Percentiles rank a stretch among this genome's conserved stretches.
These are phyloP conservation scores for Gymnocheta viridis DNA, from an alignment of 2,888 invertebrate genomes.

Conservation along the genomic window DNA sequence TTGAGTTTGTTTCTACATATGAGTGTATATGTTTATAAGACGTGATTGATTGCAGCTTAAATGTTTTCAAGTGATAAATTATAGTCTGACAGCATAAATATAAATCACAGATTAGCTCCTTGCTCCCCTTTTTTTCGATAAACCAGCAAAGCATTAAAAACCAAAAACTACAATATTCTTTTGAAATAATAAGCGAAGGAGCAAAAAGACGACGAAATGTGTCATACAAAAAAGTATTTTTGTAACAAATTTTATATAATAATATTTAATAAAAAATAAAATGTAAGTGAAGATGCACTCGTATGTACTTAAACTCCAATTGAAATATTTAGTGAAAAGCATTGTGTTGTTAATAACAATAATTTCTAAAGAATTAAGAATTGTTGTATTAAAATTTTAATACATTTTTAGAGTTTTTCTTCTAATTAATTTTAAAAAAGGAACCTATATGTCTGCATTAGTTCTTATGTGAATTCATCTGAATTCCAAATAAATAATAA, in stretches of 20 bases:
- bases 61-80: constrained; percentile 73
- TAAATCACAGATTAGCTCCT: constrained; percentile 72
- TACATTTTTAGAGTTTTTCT: too few relatives aligned
- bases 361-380: background rate
- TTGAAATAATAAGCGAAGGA: constrained; percentile 5
- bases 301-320: background rate
- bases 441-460: too few relatives aligned
- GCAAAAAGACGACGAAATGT: background rate
- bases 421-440: too few relatives aligned
- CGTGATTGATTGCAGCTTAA: constrained; percentile 74
- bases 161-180: constrained; percentile 16
- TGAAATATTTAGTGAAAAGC: background rate
- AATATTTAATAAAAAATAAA: background rate
- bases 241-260: background rate
- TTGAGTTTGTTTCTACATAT: background rate
- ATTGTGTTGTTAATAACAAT: background rate
- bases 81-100: constrained; percentile 73
- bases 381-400: too few relatives aligned
- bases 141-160: constrained; percentile 21
- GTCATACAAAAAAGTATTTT: background rate
- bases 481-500: too few relatives aligned
- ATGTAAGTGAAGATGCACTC: background rate
- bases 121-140: constrained; percentile 10
- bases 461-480: too few relatives aligned
- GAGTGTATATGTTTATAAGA: constrained; percentile 37